These are phyloP conservation scores for Rhyzopertha dominica DNA, from an alignment of 1,140 invertebrate species.

Conservation along the genomic window DNA sequence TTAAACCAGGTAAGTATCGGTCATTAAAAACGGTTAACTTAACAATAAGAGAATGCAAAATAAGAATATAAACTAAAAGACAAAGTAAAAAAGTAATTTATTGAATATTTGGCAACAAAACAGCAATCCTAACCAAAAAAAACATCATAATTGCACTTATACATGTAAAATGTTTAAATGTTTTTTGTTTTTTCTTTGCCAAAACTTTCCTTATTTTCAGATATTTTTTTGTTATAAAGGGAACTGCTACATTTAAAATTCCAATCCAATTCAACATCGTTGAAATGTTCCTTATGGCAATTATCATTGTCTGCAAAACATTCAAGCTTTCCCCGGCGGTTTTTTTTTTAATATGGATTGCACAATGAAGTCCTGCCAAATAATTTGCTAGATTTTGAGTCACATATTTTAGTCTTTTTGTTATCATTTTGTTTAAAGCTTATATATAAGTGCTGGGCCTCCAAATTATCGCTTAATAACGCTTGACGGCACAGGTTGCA, in stretches of 20 bases:
- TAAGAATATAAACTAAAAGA: no score
- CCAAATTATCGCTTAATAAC: constrained; percentile 3
- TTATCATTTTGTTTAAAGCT: constrained; percentile 6
- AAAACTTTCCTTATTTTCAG: constrained; percentile 1
- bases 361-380: constrained; percentile 1
- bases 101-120: no score
- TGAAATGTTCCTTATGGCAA: background rate
- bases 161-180: no score
- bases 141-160: no score
- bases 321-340: constrained; percentile 1
- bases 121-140: no score
- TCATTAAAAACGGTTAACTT: no score
- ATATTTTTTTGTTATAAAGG: no score
- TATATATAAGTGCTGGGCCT: constrained; percentile 2
- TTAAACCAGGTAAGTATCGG: no score
- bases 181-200: constrained; percentile 1
- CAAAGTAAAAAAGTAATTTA: no score
- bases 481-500: background rate
- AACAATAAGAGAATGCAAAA: no score
- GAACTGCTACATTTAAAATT: no score
- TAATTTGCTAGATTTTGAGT: background rate
- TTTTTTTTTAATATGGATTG: constrained; percentile 1
- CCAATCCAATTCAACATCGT: no score
- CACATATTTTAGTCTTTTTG: constrained; percentile 7
- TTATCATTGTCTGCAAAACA: constrained; percentile 1